Percentiles rank a stretch among this genome's conserved stretches.
Conservation (phyloP, 1,140 invertebrate species). For the Hyles vespertilio region DNA sequence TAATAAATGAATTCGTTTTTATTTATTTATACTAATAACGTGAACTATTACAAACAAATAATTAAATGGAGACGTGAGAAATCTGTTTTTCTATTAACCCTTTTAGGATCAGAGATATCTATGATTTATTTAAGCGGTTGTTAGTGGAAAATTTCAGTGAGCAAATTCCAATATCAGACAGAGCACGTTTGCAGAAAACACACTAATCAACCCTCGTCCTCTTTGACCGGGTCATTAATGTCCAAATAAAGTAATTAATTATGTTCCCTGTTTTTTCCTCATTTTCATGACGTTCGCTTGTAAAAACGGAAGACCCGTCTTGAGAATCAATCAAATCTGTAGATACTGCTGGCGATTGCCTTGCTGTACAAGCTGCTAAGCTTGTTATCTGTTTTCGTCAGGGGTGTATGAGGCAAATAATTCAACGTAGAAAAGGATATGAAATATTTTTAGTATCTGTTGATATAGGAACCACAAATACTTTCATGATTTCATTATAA, state of each 20-base stretch:
- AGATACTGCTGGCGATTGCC: constrained; percentile 39
- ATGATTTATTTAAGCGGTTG: background rate
- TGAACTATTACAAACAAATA: too few relatives aligned
- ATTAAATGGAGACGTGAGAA: too few relatives aligned
- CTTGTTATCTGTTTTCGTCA: too few relatives aligned
- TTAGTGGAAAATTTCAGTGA: constrained; percentile 13
- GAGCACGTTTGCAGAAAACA: constrained; percentile 43
- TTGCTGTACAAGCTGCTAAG: constrained; percentile 3
- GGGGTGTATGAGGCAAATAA: too few relatives aligned
- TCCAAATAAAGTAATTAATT: constrained; percentile 73
- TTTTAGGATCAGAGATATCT: background rate
- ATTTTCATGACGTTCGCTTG: constrained; percentile 55
- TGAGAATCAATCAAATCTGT: constrained; percentile 68
- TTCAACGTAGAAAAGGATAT: too few relatives aligned
- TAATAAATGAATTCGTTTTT: too few relatives aligned
- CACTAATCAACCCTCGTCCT: constrained; percentile 57
- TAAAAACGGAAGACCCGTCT: constrained; percentile 51
- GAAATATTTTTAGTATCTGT: too few relatives aligned
- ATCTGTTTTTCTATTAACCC: too few relatives aligned
- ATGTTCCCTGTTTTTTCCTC: constrained; percentile 59
- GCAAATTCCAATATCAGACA: constrained; percentile 32
- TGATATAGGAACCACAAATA: too few relatives aligned
- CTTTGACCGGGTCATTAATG: constrained; percentile 65
- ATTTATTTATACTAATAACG: too few relatives aligned
- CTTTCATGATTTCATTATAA: too few relatives aligned